Conservation (phyloP, 2,113 vertebrate species). For the Megatriorchis doriae region DNA sequence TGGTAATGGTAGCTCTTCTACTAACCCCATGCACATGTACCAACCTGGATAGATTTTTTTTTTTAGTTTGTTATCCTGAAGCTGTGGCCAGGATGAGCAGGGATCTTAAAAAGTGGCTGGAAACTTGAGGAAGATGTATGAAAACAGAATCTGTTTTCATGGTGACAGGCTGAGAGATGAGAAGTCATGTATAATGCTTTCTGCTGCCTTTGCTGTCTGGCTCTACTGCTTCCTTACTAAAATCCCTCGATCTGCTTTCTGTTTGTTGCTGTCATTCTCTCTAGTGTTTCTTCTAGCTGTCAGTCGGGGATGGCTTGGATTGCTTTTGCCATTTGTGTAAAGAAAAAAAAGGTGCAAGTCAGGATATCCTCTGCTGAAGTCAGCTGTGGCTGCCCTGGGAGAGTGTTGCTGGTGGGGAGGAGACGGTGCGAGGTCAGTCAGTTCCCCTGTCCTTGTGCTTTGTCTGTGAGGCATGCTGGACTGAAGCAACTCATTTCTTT, state of each 20-base stretch:
- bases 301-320: not conserved
- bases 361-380: not conserved
- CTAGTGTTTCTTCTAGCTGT: not conserved
- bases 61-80: not conserved
- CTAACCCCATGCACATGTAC: accelerated
- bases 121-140: not conserved
- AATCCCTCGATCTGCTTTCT: not conserved
- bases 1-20: not conserved
- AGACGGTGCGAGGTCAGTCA: not conserved
- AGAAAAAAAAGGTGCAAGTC: not conserved
- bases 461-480: not conserved
- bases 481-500: not conserved
- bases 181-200: not conserved
- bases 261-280: not conserved
- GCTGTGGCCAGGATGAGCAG: not conserved
- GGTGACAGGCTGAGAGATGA: not conserved
- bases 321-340: not conserved
- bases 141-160: not conserved
- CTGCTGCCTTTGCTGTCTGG: not conserved
- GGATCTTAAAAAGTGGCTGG: not conserved
- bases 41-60: not conserved
- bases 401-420: not conserved
- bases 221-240: not conserved
- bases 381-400: not conserved
- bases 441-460: not conserved